Percentiles rank a stretch among this genome's conserved stretches.
phyloP scores from a whole-genome alignment of 2,113 vertebrate species.

The Aplodontia rufa region DNA sequence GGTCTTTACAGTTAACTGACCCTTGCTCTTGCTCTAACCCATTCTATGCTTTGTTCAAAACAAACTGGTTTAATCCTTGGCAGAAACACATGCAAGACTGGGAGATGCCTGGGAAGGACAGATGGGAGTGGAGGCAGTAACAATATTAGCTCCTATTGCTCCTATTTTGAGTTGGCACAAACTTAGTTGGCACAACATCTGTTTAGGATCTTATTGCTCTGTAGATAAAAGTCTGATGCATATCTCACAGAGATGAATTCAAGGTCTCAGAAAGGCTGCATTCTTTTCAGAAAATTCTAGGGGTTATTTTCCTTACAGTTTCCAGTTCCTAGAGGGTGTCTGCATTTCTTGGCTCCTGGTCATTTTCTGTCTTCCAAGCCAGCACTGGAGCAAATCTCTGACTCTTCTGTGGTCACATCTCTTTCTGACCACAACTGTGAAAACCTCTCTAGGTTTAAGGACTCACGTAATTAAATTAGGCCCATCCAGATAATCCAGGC shows the following conservation, averaged over 20 bases:
- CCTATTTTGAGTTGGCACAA: not conserved
- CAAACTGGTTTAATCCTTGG: not conserved
- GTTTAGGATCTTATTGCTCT: not conserved
- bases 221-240: not conserved
- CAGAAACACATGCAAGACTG: not conserved
- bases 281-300: not conserved
- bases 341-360: not conserved
- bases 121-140: not conserved
- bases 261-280: not conserved
- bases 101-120: not conserved
- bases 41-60: not conserved
- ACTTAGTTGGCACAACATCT: not conserved
- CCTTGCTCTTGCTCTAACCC: not conserved
- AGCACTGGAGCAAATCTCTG: not conserved
- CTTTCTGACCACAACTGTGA: not conserved
- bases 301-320: not conserved
- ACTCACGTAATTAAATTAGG: not conserved
- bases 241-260: not conserved
- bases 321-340: not conserved
- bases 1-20: not conserved
- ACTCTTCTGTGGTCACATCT: not conserved
- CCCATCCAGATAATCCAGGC: not conserved
- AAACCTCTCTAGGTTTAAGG: not conserved
- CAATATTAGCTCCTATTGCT: not conserved
- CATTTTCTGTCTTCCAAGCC: not conserved